phyloP scores from a whole-genome alignment of 2,888 invertebrate genomes.

The Lobophora halterata region DNA sequence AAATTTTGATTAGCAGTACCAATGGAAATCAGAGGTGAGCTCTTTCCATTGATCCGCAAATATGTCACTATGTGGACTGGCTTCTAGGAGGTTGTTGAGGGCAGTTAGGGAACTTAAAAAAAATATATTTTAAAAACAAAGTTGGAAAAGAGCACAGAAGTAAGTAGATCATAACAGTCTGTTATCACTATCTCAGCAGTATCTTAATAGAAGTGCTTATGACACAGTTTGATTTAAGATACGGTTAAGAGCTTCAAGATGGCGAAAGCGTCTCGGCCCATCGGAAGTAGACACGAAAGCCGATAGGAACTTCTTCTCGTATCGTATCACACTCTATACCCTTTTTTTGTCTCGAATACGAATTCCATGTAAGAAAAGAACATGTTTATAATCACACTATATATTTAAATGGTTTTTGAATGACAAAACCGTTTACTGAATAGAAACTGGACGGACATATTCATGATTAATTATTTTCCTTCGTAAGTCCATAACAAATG shows the following conservation, averaged over 20 bases:
- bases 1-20: too few species aligned
- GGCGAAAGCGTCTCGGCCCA: constrained; percentile 26
- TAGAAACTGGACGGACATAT: constrained; percentile 7
- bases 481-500: constrained; percentile 3
- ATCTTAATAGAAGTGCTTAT: constrained; percentile 23
- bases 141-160: too few species aligned
- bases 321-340: constrained; percentile 29
- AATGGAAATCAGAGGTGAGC: too few species aligned
- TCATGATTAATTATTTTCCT: constrained; percentile 1
- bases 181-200: constrained; percentile 23
- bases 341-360: constrained; percentile 20
- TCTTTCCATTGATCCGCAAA: too few species aligned
- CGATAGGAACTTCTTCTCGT: constrained; percentile 32
- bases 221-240: constrained; percentile 22
- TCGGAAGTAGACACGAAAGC: constrained; percentile 49
- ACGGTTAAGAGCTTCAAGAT: constrained; percentile 24
- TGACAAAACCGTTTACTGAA: constrained; percentile 6
- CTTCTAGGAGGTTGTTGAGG: too few species aligned
- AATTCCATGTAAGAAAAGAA: constrained; percentile 14
- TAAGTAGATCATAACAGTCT: constrained; percentile 10
- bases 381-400: constrained; percentile 13
- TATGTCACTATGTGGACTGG: too few species aligned
- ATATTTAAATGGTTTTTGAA: neutral
- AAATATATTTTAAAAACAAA: too few species aligned
- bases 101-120: too few species aligned